phyloP scores from a whole-genome alignment of 2,888 invertebrate species.

The Hyalella azteca region DNA sequence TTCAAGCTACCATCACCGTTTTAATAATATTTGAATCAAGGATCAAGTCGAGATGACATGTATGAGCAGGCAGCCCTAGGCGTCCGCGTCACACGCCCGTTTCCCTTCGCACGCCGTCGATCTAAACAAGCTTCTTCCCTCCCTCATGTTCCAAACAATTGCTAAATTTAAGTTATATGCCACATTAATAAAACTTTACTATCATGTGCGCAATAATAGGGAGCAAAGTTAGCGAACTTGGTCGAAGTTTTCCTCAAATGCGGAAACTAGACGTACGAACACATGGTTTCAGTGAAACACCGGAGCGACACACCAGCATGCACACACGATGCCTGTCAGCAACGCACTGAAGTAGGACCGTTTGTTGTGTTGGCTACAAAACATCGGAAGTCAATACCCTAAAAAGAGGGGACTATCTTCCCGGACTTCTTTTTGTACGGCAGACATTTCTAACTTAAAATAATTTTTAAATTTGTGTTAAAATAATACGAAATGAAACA shows the following conservation, averaged over 20 bases:
- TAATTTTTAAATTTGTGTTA: background rate
- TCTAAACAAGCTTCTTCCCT: slow-evolving; percentile 9
- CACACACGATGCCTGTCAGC: slow-evolving; percentile 29
- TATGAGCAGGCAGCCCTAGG: background rate
- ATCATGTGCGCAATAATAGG: background rate
- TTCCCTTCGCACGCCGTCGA: background rate
- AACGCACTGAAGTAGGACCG: slow-evolving; percentile 16
- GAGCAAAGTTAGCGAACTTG: background rate
- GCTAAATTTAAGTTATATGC: background rate
- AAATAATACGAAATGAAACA: background rate
- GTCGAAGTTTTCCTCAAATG: background rate
- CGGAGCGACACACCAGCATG: slow-evolving; percentile 2
- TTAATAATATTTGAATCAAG: too few relatives aligned
- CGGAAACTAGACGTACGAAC: background rate
- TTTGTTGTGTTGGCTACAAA: slow-evolving; percentile 13
- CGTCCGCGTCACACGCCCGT: background rate
- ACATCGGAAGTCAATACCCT: slow-evolving; percentile 23
- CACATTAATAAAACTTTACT: background rate
- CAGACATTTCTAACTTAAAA: background rate
- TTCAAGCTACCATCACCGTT: too few relatives aligned
- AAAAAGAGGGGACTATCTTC: background rate
- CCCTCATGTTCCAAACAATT: slow-evolving; percentile 11
- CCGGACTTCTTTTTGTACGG: background rate
- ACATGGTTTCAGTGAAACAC: slow-evolving; percentile 30
- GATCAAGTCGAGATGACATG: too few relatives aligned